A percentile compares a stretch with the other conserved stretches of the same genome.
Evolutionary conservation across 2,113 vertebrate species (phyloP).

Genomic region (Pelvicachromis taeniatus): DNA sequence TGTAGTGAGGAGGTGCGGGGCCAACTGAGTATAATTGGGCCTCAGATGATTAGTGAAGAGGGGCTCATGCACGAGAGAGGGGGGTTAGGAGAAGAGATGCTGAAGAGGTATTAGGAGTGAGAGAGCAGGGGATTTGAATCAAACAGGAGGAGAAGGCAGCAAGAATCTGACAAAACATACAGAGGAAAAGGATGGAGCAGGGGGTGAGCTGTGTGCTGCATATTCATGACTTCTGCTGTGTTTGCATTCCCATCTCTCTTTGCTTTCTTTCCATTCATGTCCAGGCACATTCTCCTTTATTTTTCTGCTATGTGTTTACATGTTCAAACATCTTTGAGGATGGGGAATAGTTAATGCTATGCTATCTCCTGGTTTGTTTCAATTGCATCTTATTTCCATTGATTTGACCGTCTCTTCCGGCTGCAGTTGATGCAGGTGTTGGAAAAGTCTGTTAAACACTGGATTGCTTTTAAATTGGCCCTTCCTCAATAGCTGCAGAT

Average conservation of each 20-base stretch:
- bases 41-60: constrained; percentile 65
- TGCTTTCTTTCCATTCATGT: background rate
- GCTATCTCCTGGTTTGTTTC: background rate
- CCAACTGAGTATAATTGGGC: constrained; percentile 71
- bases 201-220: background rate
- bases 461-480: background rate
- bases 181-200: constrained; percentile 3
- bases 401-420: background rate
- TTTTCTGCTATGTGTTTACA: background rate
- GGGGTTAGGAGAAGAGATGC: background rate
- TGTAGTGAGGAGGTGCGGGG: constrained; percentile 51
- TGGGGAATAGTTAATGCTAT: background rate
- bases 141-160: constrained; percentile 6
- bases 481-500: background rate
- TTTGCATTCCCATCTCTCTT: background rate
- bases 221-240: constrained; percentile 16
- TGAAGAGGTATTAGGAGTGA: constrained; percentile 35
- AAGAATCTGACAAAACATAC: constrained; percentile 29
- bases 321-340: background rate
- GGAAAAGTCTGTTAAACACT: background rate
- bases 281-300: background rate
- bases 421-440: background rate
- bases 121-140: constrained; percentile 25
- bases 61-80: constrained; percentile 10
- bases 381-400: background rate